phyloP scores from a whole-genome alignment of 1,140 invertebrate species.

The Ceratosolen solmsi region DNA sequence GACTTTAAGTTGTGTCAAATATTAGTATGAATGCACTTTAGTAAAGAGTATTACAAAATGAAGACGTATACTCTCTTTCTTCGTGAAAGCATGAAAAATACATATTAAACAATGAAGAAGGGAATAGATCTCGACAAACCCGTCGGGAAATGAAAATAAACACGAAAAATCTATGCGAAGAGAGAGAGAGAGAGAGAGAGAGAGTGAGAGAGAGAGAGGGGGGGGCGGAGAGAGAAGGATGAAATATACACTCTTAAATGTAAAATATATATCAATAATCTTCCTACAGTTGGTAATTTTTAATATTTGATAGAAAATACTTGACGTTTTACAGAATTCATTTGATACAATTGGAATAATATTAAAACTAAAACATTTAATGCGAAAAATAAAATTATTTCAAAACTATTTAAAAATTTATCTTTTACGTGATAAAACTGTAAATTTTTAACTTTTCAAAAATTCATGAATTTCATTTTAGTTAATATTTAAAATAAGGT shows the following conservation, averaged over 20 bases:
- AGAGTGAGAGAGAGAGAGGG: too few species aligned
- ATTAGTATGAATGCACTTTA: not conserved
- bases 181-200: not conserved
- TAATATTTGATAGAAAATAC: too few species aligned
- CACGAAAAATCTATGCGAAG: not conserved
- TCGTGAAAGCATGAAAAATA: constrained; percentile 35
- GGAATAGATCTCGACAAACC: constrained; percentile 13
- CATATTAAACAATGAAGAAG: not conserved
- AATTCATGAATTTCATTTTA: too few species aligned
- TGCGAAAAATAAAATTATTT: too few species aligned
- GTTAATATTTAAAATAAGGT: too few species aligned
- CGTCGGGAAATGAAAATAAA: not conserved
- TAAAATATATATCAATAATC: constrained; percentile 9
- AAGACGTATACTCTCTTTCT: not conserved
- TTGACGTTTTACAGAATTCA: too few species aligned
- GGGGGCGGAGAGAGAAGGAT: not conserved
- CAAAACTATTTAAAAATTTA: too few species aligned
- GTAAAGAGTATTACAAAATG: not conserved
- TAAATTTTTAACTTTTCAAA: too few species aligned
- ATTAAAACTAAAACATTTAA: too few species aligned
- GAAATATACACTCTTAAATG: constrained; percentile 15
- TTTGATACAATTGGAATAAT: too few species aligned
- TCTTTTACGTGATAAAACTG: too few species aligned
- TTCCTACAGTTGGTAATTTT: too few species aligned
- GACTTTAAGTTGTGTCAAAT: not conserved